phyloP scores from a whole-genome alignment of 2,888 invertebrate species.

The Embidobia sp. region DNA sequence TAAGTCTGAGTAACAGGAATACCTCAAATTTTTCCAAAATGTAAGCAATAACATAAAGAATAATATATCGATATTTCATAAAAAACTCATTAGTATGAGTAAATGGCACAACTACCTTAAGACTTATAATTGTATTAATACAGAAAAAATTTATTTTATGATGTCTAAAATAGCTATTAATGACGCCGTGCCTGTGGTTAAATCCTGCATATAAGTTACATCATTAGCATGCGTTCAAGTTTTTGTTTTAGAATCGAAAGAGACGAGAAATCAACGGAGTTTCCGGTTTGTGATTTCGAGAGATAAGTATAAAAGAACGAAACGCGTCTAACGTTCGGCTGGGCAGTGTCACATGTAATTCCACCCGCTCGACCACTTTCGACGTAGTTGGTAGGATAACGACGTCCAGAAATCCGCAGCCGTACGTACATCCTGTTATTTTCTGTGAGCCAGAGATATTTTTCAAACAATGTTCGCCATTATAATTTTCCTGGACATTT shows the following conservation, averaged over 20 bases:
- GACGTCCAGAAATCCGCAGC: slow-evolving; percentile 72
- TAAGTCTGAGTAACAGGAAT: no score
- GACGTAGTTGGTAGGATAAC: slow-evolving; percentile 71
- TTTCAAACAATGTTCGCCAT: slow-evolving; percentile 78
- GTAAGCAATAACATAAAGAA: no score
- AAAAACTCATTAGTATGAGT: no score
- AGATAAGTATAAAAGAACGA: slow-evolving; percentile 58
- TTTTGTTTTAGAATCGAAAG: slow-evolving; percentile 43
- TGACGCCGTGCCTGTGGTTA: not conserved
- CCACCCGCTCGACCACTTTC: slow-evolving; percentile 62
- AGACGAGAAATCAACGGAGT: slow-evolving; percentile 53
- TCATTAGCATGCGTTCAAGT: slow-evolving; percentile 31
- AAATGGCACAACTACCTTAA: no score
- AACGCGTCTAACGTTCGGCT: slow-evolving; percentile 59
- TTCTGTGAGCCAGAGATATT: slow-evolving; percentile 72
- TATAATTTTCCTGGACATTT: slow-evolving; percentile 78
- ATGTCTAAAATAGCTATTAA: no score
- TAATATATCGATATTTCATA: no score
- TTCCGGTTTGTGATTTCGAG: slow-evolving; percentile 63
- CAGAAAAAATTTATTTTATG: no score
- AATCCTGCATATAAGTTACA: no score
- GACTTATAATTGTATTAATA: no score
- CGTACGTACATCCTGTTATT: slow-evolving; percentile 74
- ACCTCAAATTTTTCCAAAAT: no score
- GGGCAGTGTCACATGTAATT: slow-evolving; percentile 66